Base-by-base conservation (phyloP, 2,888 invertebrate species). In the Eupithecia subumbrata region DNA sequence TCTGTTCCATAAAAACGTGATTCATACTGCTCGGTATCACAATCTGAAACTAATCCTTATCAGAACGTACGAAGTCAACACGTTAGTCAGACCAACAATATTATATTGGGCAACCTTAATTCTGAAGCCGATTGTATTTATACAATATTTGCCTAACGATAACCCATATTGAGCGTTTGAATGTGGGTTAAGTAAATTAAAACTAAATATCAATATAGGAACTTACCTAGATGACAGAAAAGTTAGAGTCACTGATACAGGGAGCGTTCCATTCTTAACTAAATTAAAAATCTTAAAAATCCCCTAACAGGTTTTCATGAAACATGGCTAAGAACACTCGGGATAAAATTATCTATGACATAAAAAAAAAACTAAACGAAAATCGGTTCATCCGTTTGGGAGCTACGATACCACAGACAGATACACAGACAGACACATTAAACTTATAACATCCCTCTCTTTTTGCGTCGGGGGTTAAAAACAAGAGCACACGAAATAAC, bases 81-180 rank as follows among this genome's bases (percentile, higher is more conserved):
- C 25, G 11, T 60, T 22, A 56, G 14, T 60, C 25, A 11, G 25
- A 86, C 76, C 74, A 79, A 84, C 81, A 84, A 78, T 81, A 30
- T 30, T 30, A 80, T 81, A 87, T 88, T 89, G 84, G 84, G 87
- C 84, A 90, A 90, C 87, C 86, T 84, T 88, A 86, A 84, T 80
- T 80, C 79, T 73, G 25, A 79, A 84, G 84, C 84, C 82, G 84
- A 86, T 86, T 84, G 83, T 82, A 82, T 82, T 22, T 56, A 80
- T 81, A 78, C 77, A 73, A n/a, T 84, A 83, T 83, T 81, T 82
- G 78, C 78, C 73, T 84, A 81, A 78, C 73, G 80, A 72, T 82
- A 82, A 83, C 81, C 80, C 79, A 71, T 81, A 56, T 71, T 76
- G 48, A 73, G 74, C 74, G 64, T 71, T 72, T 18, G 12, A 45